Conservation (phyloP, 1,140 invertebrate species). For the Melitaea cinxia region DNA sequence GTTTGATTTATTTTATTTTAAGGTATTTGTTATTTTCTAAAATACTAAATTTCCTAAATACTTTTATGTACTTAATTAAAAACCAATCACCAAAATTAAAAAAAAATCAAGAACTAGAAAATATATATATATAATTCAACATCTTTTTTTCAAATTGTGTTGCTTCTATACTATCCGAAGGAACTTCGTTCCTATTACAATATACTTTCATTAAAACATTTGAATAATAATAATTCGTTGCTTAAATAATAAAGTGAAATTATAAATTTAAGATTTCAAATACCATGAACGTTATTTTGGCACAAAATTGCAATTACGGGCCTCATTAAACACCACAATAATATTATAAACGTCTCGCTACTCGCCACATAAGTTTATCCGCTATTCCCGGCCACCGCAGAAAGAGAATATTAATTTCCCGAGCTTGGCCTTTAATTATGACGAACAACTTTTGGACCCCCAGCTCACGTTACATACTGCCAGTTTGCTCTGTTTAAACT, state of each 20-base stretch:
- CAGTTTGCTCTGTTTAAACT: slow-evolving; percentile 53
- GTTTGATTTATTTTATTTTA: no score
- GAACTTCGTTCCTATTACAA: no score
- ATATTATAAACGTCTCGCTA: slow-evolving; percentile 29
- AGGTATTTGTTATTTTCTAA: no score
- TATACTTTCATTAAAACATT: no score
- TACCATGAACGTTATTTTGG: not conserved
- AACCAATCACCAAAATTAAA: no score
- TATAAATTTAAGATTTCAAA: not conserved
- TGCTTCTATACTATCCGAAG: no score
- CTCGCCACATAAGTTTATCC: slow-evolving; percentile 35
- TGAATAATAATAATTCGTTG: no score
- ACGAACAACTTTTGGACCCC: slow-evolving; percentile 59
- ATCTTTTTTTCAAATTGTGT: no score
- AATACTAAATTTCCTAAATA: no score
- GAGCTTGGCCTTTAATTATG: slow-evolving; percentile 61
- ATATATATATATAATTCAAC: no score
- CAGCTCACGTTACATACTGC: slow-evolving; percentile 59
- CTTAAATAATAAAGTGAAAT: not conserved
- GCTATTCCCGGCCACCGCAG: slow-evolving; percentile 42
- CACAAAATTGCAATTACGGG: slow-evolving; percentile 16
- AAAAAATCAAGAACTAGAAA: no score
- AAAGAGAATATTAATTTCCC: slow-evolving; percentile 68
- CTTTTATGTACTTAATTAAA: no score
- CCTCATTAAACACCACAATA: slow-evolving; percentile 33